Percentiles rank a stretch among this genome's conserved stretches.
Evolutionary conservation across 2,113 vertebrate genomes (phyloP).

Genomic region (Sterna hirundo): DNA sequence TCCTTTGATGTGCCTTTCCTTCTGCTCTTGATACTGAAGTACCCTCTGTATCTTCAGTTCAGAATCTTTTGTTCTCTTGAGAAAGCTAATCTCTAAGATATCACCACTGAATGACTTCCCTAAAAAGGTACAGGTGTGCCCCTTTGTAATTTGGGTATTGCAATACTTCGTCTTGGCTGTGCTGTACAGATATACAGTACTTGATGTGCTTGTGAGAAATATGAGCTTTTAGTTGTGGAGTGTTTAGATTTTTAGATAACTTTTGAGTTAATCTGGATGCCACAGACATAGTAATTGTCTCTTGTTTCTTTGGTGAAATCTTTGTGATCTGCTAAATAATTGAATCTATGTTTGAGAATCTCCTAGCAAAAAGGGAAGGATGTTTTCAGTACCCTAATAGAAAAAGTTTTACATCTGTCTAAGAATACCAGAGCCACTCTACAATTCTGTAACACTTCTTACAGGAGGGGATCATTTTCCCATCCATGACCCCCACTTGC

Average conservation of each 20-base stretch:
- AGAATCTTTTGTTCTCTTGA: background rate
- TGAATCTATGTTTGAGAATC: background rate
- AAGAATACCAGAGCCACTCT: background rate
- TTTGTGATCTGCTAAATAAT: background rate
- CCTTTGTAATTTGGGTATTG: background rate
- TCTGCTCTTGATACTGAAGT: background rate
- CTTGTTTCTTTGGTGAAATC: background rate
- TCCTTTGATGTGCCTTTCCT: background rate
- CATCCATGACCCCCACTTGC: background rate
- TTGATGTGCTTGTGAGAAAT: background rate
- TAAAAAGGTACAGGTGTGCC: background rate
- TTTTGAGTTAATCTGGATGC: background rate
- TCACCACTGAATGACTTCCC: background rate
- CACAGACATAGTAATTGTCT: background rate
- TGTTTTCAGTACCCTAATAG: background rate
- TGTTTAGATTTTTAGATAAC: background rate
- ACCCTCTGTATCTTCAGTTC: background rate
- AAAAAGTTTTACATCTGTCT: background rate
- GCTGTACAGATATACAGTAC: background rate
- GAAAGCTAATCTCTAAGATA: background rate
- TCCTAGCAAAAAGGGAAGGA: background rate
- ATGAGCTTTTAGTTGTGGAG: background rate
- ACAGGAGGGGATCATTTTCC: background rate
- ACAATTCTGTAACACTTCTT: background rate
- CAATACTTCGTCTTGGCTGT: background rate